Evolutionary conservation across 2,113 vertebrate genomes (phyloP).

Genomic region (Neogobius melanostomus): DNA sequence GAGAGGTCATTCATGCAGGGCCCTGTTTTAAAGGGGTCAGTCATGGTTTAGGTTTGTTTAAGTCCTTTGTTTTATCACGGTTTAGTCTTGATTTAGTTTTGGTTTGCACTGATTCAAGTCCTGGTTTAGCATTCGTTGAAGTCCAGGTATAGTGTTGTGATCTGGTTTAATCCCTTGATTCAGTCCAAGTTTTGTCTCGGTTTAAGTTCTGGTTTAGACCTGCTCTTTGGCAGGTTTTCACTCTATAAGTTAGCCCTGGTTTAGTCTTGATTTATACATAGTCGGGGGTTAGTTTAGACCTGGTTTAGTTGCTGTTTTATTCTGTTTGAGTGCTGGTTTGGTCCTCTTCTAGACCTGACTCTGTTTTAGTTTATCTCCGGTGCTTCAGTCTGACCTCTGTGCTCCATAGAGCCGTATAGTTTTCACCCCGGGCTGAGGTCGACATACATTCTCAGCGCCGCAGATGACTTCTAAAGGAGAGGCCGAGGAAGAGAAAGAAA

Average conservation of each 20-base stretch:
- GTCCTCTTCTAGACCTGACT: no score
- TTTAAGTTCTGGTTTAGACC: neutral
- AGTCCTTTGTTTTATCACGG: neutral
- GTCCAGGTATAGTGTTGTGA: neutral
- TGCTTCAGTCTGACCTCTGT: no score
- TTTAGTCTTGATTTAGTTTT: neutral
- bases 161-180: neutral
- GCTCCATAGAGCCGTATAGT: neutral
- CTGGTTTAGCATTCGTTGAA: no score
- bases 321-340: neutral
- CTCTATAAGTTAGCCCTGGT: neutral
- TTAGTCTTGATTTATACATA: neutral
- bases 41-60: no score
- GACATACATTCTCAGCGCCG: conserved; percentile 11
- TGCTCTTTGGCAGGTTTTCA: no score
- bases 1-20: no score
- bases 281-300: neutral
- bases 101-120: no score
- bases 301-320: neutral
- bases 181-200: no score
- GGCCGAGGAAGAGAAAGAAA: conserved; percentile 45
- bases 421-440: conserved; percentile 23
- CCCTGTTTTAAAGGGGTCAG: no score
- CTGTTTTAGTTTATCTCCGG: no score
- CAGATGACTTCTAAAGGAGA: conserved; percentile 50